These are phyloP conservation scores for Nomada hirtipes DNA, from an alignment of 2,888 invertebrate species.

Conservation along the genomic window DNA sequence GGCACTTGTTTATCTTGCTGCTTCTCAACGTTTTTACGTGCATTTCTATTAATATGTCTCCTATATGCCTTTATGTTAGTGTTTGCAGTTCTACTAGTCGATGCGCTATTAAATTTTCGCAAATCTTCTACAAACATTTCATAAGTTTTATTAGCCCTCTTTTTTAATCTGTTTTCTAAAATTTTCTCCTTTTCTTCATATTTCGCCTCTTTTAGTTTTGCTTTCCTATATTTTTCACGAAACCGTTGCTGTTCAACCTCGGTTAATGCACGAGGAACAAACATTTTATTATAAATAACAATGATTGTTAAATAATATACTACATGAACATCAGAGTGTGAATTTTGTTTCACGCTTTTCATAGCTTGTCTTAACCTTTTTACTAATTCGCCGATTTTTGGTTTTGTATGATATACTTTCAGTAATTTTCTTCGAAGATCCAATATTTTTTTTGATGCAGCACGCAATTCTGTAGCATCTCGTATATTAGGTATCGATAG, in stretches of 20 bases:
- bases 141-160: background rate
- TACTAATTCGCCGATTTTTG: background rate
- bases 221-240: background rate
- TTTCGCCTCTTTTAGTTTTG: background rate
- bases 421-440: background rate
- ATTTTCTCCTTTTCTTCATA: background rate
- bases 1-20: constrained; percentile 2
- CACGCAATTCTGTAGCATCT: background rate
- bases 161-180: background rate
- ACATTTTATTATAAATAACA: constrained; percentile 49
- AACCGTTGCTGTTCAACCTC: background rate
- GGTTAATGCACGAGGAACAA: constrained; percentile 49
- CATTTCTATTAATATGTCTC: background rate
- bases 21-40: background rate
- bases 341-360: fast-evolving
- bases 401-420: constrained; percentile 6
- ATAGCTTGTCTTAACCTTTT: background rate
- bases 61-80: background rate
- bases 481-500: background rate
- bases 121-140: background rate
- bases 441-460: background rate
- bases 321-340: background rate
- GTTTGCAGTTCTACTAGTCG: too few species aligned
- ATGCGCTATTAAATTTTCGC: background rate
- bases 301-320: background rate